phyloP scores from a whole-genome alignment of 2,797 vertebrate genomes.

The Diceros bicornis region DNA sequence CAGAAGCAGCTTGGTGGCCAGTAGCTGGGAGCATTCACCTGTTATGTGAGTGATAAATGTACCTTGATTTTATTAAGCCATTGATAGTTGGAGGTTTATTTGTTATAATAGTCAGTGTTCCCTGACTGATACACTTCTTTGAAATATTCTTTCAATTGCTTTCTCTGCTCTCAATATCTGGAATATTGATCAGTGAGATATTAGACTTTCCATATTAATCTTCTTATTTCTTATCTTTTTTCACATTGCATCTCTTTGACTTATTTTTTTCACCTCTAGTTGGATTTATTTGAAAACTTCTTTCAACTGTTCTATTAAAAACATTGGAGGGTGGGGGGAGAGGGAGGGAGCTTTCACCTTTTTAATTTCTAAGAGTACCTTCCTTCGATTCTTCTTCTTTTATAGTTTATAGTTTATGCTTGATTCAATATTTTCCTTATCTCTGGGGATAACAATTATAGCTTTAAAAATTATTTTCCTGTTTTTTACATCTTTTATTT shows the following conservation, averaged over 20 bases:
- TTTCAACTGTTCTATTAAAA: not conserved
- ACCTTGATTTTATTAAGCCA: not conserved
- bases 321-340: not conserved
- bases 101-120: not conserved
- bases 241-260: not conserved
- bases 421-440: not conserved
- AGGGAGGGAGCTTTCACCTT: not conserved
- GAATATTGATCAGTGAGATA: not conserved
- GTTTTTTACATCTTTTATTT: not conserved
- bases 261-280: not conserved
- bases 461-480: constrained; percentile 6
- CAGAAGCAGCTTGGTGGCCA: not conserved
- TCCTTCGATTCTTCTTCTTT: not conserved
- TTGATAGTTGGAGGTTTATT: not conserved
- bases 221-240: not conserved
- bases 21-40: not conserved
- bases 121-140: not conserved
- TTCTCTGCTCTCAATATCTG: not conserved
- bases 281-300: not conserved
- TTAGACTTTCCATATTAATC: not conserved
- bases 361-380: constrained; percentile 38
- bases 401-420: not conserved
- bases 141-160: not conserved
- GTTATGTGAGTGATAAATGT: not conserved
- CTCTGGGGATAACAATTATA: constrained; percentile 1